Percentiles rank a stretch among this genome's conserved stretches.
These are phyloP conservation scores for Eledone cirrhosa DNA, from an alignment of 2,888 invertebrate genomes.

Conservation along the genomic window DNA sequence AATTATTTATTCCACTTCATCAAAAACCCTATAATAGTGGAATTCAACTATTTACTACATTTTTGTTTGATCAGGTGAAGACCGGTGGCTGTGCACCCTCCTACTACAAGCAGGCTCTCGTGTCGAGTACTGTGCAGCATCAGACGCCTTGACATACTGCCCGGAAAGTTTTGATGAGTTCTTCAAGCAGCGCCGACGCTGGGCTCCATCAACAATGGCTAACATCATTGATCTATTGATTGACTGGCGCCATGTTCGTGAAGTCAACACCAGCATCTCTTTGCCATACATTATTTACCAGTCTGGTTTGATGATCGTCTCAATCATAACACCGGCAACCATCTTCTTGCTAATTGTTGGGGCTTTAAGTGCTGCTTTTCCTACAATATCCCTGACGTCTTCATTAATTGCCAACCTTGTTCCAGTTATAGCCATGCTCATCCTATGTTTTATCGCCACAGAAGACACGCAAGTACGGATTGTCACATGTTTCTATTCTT, in stretches of 20 bases:
- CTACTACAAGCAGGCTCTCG: slow-evolving; percentile 95
- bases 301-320: slow-evolving; percentile 72
- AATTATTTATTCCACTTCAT: too few species aligned
- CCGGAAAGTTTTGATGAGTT: slow-evolving; percentile 90
- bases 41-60: neutral
- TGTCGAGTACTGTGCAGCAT: slow-evolving; percentile 98
- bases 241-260: slow-evolving; percentile 30
- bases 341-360: slow-evolving; percentile 76
- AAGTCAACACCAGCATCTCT: slow-evolving; percentile 40
- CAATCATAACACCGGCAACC: slow-evolving; percentile 91
- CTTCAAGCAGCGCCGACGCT: slow-evolving; percentile 49
- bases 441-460: slow-evolving; percentile 54
- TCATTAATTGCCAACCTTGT: slow-evolving; percentile 69
- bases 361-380: slow-evolving; percentile 51
- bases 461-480: slow-evolving; percentile 74
- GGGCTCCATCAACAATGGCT: slow-evolving; percentile 53
- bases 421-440: slow-evolving; percentile 54
- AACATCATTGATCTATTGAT: slow-evolving; percentile 47
- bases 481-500: too few species aligned
- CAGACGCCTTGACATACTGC: slow-evolving; percentile 97
- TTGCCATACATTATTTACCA: slow-evolving; percentile 43
- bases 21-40: too few species aligned
- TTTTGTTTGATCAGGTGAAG: slow-evolving; percentile 77
- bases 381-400: slow-evolving; percentile 69
- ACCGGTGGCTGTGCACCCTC: slow-evolving; percentile 97